phyloP scores from a whole-genome alignment of 2,113 vertebrate genomes.

The Oncorhynchus kisutch region DNA sequence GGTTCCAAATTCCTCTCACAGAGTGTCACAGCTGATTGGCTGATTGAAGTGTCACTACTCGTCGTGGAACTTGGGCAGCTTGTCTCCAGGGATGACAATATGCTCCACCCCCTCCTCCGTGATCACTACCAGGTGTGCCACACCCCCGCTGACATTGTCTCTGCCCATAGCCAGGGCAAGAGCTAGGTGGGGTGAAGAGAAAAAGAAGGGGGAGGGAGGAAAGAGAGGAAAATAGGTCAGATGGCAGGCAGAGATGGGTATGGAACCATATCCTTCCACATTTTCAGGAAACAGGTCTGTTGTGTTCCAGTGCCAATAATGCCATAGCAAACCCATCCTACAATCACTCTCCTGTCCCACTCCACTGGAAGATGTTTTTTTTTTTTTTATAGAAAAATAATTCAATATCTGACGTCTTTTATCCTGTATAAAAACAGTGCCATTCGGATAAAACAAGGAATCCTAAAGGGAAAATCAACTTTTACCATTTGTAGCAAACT shows the following conservation, averaged over 20 bases:
- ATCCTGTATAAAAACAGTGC: too few species aligned
- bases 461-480: too few species aligned
- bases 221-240: background rate
- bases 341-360: too few species aligned
- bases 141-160: slow-evolving; percentile 75
- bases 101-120: slow-evolving; percentile 66
- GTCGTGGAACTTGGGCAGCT: slow-evolving; percentile 69
- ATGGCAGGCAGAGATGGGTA: background rate
- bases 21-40: background rate
- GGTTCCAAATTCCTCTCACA: background rate
- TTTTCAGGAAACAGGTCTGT: too few species aligned
- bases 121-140: slow-evolving; percentile 71
- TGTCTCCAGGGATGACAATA: slow-evolving; percentile 68
- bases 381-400: too few species aligned
- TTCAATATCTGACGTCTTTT: too few species aligned
- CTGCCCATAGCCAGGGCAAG: slow-evolving; percentile 73
- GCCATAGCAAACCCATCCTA: background rate
- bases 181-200: slow-evolving; percentile 47
- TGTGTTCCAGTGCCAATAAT: too few species aligned
- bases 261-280: background rate
- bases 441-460: too few species aligned
- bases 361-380: too few species aligned
- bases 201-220: background rate
- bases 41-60: slow-evolving; percentile 37
- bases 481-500: background rate